Evolutionary conservation across 2,888 invertebrate genomes (phyloP).

Genomic region (Leptinotarsa rubiginosa): DNA sequence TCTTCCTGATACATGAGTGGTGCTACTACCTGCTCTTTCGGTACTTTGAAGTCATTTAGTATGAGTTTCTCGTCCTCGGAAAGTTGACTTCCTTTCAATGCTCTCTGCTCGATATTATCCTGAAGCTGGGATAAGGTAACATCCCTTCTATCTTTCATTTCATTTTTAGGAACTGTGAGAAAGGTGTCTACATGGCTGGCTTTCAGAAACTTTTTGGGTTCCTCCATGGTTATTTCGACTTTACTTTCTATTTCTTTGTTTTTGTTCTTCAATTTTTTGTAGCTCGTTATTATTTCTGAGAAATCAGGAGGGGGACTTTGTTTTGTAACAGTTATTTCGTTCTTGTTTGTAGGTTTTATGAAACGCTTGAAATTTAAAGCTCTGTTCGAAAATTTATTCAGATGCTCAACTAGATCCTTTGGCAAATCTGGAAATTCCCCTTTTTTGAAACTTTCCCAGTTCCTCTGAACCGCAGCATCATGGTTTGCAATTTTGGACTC

Average conservation of each 20-base stretch:
- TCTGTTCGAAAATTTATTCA: slow-evolving; percentile 76
- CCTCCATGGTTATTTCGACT: slow-evolving; percentile 23
- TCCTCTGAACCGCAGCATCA: slow-evolving; percentile 75
- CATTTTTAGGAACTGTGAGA: slow-evolving; percentile 26
- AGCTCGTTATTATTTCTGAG: slow-evolving; percentile 66
- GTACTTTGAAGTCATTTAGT: slow-evolving; percentile 27
- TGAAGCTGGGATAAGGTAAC: slow-evolving; percentile 58
- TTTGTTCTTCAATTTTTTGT: slow-evolving; percentile 64
- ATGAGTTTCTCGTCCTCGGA: slow-evolving; percentile 53
- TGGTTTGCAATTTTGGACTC: slow-evolving; percentile 72
- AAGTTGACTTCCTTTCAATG: slow-evolving; percentile 34
- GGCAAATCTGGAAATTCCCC: slow-evolving; percentile 68
- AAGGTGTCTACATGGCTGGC: slow-evolving; percentile 25
- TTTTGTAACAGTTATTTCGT: slow-evolving; percentile 49
- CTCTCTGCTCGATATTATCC: slow-evolving; percentile 46
- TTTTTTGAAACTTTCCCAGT: slow-evolving; percentile 76
- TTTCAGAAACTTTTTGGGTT: background rate
- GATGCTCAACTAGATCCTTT: slow-evolving; percentile 69
- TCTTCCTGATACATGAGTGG: slow-evolving; percentile 35
- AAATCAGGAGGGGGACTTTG: slow-evolving; percentile 54
- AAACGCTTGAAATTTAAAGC: slow-evolving; percentile 54
- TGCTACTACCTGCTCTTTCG: slow-evolving; percentile 25
- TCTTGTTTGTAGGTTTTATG: slow-evolving; percentile 49
- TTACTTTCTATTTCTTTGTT: slow-evolving; percentile 46
- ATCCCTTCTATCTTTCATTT: slow-evolving; percentile 30